A percentile compares a stretch with the other conserved stretches of the same genome.
Conservation (phyloP, 2,113 vertebrate species). For the rabbit (Oryctolagus cuniculus) region mOryCun1.1 NC_091447.1:30876501-30877000, state of each 20-base stretch:
- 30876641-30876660: constrained; percentile 49
- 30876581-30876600: constrained; percentile 68
- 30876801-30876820: constrained; percentile 19
- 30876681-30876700: constrained; percentile 37
- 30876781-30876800: constrained; percentile 44
- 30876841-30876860: constrained; percentile 19
- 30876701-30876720: constrained; percentile 32
- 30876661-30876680: constrained; percentile 52
- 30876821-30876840: background rate
- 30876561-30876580: constrained; percentile 60
- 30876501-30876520: background rate
- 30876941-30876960: background rate
- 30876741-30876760: constrained; percentile 61
- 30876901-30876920: background rate
- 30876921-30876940: background rate
- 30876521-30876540: constrained; percentile 55
- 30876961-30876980: background rate
- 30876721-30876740: constrained; percentile 35
- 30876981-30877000: background rate
- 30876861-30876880: constrained; percentile 9
- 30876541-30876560: constrained; percentile 56
- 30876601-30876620: constrained; percentile 48
- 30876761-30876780: constrained; percentile 20
- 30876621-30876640: constrained; percentile 65
- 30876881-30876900: background rate